Evolutionary conservation across 1,140 invertebrate genomes (phyloP), one percentile per base, ranked within the genome.

Genomic region (Sycobia sp.): DNA sequence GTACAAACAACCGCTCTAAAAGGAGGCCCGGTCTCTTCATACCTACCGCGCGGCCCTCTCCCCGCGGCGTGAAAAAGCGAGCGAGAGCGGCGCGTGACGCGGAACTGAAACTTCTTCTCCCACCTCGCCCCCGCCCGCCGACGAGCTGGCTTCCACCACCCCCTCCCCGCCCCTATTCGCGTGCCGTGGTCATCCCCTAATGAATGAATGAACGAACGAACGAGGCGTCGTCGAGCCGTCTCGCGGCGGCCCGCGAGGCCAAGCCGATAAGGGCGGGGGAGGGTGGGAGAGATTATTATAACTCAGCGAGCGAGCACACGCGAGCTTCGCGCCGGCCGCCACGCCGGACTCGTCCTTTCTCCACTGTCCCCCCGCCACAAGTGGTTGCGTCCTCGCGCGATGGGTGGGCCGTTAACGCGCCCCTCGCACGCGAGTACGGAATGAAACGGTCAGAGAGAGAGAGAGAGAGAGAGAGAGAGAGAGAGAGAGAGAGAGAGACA

Each of bases 331-430:
- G 16, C 47, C 49, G 47, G 36, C 36, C 1, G 14, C 49, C 27
- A 3, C 8, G n/a, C 32, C 32, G 18, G 36, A 25, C 20, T 25
- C 39, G 41, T 46, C 36, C 43, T 54, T 27, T 53, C 46, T 41
- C 57, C 61, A 66, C 76, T 56, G n/a, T n/a, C n/a, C n/a, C n/a
- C n/a, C n/a, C n/a, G 74, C 78, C 70, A 80, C 77, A 78, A 77
- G 78, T 80, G 78, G 78, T 80, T 79, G 75, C 69, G 73, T 53
- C 71, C 68, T 69, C 22, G n/a, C 43, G 7, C 46, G 36, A 59
- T 59, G 46, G 57, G 50, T 59, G 16, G 55, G n/a, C n/a, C n/a
- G n/a, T n/a, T n/a, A n/a, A n/a, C 16, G 7, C 27, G 18, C 38
- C 11, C 16, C 32, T 47, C 27, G 18, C 27, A 46, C 25, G n/a